Conservation (phyloP, 2,797 vertebrate species). For the Acridotheres tristis region DNA sequence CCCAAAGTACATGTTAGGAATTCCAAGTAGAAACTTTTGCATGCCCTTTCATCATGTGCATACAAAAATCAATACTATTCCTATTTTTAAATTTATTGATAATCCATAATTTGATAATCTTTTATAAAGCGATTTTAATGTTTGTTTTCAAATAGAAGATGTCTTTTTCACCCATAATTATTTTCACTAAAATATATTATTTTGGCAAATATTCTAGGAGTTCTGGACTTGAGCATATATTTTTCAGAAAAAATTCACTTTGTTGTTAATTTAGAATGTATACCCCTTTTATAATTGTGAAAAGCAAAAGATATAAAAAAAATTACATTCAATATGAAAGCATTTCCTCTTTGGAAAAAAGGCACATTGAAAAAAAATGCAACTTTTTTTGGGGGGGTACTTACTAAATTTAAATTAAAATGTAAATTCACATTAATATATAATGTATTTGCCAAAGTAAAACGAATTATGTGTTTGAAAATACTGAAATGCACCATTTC, state of each 20-base stretch:
- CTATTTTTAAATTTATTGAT: not conserved
- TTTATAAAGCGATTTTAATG: not conserved
- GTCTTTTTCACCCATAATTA: not conserved
- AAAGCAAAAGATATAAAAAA: not conserved
- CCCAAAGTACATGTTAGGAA: not conserved
- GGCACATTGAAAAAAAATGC: not conserved
- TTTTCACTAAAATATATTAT: not conserved
- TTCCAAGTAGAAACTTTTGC: not conserved
- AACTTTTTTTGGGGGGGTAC: not conserved
- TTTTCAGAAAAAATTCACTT: not conserved
- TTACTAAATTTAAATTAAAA: not conserved
- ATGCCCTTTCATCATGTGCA: not conserved
- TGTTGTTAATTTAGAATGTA: not conserved
- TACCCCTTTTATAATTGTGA: not conserved
- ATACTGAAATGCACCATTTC: not conserved
- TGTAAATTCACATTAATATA: not conserved
- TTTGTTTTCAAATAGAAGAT: not conserved
- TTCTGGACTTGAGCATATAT: not conserved
- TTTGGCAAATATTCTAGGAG: not conserved
- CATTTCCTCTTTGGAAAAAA: fast-evolving
- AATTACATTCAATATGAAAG: not conserved
- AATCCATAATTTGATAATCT: not conserved
- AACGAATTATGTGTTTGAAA: not conserved
- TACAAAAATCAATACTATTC: not conserved
- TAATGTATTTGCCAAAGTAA: not conserved